A percentile compares a stretch with the other conserved stretches of the same genome.
Conservation (phyloP, 2,888 invertebrate species). For the Lumbricus terrestris region DNA sequence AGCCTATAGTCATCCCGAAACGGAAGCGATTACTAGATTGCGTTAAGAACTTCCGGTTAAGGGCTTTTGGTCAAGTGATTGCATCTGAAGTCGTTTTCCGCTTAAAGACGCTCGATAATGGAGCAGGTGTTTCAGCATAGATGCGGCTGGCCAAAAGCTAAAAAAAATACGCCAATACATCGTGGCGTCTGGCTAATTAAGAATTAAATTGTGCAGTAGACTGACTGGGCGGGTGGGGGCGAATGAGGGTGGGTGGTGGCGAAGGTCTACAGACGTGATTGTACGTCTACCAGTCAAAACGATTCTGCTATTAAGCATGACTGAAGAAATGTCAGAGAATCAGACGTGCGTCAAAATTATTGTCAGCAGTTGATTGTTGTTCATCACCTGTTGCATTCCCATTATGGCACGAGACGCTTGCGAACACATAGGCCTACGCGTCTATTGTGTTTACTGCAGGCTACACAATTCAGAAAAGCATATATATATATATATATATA, state of each 20-base stretch:
- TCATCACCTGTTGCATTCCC: neutral
- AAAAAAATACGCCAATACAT: neutral
- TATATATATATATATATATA: neutral
- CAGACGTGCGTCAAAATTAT: neutral
- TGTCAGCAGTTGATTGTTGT: neutral
- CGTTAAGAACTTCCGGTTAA: neutral
- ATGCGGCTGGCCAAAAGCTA: neutral
- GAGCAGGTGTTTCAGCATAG: neutral
- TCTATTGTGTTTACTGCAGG: neutral
- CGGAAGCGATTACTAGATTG: constrained; percentile 7
- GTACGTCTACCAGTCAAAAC: neutral
- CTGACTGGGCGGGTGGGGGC: neutral
- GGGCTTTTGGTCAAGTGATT: neutral
- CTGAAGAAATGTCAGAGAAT: neutral
- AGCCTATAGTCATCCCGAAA: neutral
- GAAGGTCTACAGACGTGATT: neutral
- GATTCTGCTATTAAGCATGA: neutral
- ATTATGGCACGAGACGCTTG: neutral
- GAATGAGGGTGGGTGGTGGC: neutral
- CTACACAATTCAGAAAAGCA: neutral
- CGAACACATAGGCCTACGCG: neutral
- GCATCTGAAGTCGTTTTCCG: neutral
- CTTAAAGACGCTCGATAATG: neutral
- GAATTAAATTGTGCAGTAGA: neutral
- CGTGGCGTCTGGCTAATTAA: neutral